phyloP scores from a whole-genome alignment of 2,888 invertebrate genomes.

The Himalopsyche japonica region DNA sequence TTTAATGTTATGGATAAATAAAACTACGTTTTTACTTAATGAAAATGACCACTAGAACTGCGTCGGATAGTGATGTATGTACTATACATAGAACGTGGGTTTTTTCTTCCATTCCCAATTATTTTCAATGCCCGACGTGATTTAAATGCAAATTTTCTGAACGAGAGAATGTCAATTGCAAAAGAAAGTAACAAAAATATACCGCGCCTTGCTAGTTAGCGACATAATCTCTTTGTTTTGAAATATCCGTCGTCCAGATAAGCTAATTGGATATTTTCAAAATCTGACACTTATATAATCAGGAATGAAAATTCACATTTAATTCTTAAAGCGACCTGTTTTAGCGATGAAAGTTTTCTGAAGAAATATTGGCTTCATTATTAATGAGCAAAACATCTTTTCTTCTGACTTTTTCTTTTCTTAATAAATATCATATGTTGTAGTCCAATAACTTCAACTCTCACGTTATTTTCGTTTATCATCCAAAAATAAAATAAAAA shows the following conservation, averaged over 20 bases:
- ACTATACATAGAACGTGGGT: background rate
- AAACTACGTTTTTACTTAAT: background rate
- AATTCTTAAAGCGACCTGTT: too few relatives aligned
- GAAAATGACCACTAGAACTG: background rate
- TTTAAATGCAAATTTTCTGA: background rate
- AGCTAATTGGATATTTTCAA: background rate
- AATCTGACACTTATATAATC: background rate
- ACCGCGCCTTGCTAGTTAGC: background rate
- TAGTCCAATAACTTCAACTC: too few relatives aligned
- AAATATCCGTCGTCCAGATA: background rate
- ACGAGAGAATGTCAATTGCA: background rate
- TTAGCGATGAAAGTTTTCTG: too few relatives aligned
- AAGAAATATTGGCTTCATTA: background rate
- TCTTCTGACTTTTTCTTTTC: too few relatives aligned
- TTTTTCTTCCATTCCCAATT: background rate
- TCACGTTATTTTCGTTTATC: too few relatives aligned
- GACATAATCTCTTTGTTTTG: background rate
- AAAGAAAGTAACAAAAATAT: background rate
- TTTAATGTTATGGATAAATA: background rate
- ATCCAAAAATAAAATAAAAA: background rate
- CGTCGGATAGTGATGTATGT: background rate
- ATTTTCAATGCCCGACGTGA: background rate
- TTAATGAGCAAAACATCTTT: background rate
- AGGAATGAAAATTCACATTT: too few relatives aligned
- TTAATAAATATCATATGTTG: too few relatives aligned